phyloP scores from a whole-genome alignment of 2,888 invertebrate species.

The Abrostola triplasia region DNA sequence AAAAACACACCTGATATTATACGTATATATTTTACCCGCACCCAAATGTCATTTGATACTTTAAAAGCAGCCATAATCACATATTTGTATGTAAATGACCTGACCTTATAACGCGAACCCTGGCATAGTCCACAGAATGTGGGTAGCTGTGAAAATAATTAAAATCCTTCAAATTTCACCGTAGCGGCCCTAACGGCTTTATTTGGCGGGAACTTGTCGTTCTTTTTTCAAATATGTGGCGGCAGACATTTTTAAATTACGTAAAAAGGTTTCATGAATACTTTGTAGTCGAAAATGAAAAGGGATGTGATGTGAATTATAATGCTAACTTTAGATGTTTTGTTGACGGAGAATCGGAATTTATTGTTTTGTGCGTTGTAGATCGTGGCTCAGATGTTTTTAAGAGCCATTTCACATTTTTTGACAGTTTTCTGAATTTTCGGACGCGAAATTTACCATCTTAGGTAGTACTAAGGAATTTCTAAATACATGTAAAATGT shows the following conservation, averaged over 20 bases:
- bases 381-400: no score
- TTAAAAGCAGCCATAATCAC: slow-evolving; percentile 33
- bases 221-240: slow-evolving; percentile 18
- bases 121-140: not conserved
- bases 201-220: slow-evolving; percentile 26
- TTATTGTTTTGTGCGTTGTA: no score
- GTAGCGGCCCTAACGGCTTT: slow-evolving; percentile 30
- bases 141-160: slow-evolving; percentile 43
- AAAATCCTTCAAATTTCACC: slow-evolving; percentile 50
- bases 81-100: slow-evolving; percentile 49
- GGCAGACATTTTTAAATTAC: slow-evolving; percentile 9
- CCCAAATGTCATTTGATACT: slow-evolving; percentile 27
- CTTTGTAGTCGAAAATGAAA: slow-evolving; percentile 6
- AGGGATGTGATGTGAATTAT: not conserved
- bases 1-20: slow-evolving; percentile 4
- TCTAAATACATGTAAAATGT: no score
- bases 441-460: no score
- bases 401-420: no score
- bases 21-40: not conserved
- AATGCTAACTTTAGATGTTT: not conserved
- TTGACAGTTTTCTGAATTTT: no score
- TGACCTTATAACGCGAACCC: slow-evolving; percentile 26
- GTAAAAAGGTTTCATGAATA: slow-evolving; percentile 11
- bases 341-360: not conserved
- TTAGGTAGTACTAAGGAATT: no score